These are phyloP conservation scores for Montipora sp. DNA, from an alignment of 64 coral and sea anemone species.

Conservation along the genomic window DNA sequence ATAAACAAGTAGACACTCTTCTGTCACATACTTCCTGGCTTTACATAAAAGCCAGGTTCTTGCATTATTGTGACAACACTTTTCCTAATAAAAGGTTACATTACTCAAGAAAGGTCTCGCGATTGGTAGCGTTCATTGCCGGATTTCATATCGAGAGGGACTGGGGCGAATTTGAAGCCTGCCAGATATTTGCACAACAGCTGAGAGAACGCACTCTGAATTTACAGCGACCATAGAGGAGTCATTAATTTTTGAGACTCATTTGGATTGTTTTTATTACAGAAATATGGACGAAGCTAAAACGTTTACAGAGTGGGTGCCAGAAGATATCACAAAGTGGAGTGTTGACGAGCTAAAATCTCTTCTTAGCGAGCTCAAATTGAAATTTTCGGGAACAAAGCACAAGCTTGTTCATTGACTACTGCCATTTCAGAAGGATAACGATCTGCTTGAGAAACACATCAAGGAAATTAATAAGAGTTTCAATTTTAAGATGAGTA, in stretches of 20 bases:
- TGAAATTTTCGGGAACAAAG: slow-evolving; percentile 2
- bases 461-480: slow-evolving; percentile 34
- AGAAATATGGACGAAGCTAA: no score
- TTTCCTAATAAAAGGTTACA: no score
- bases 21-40: no score
- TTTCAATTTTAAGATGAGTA: slow-evolving; percentile 44
- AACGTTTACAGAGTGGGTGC: neutral
- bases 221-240: neutral
- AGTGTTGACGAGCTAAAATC: neutral
- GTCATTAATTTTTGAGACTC: neutral
- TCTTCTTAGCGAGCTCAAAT: neutral
- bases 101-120: no score
- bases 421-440: slow-evolving; percentile 38
- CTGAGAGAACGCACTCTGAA: neutral
- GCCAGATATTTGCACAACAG: neutral
- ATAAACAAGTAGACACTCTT: no score
- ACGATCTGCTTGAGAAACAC: slow-evolving; percentile 46
- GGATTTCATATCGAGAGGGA: neutral
- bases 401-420: neutral
- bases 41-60: no score
- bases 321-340: neutral
- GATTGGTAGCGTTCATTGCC: neutral
- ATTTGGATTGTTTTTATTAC: neutral
- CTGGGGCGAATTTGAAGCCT: neutral
- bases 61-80: no score